Base-by-base conservation (phyloP, 2,113 vertebrate species). In the Alouatta palliata region DNA sequence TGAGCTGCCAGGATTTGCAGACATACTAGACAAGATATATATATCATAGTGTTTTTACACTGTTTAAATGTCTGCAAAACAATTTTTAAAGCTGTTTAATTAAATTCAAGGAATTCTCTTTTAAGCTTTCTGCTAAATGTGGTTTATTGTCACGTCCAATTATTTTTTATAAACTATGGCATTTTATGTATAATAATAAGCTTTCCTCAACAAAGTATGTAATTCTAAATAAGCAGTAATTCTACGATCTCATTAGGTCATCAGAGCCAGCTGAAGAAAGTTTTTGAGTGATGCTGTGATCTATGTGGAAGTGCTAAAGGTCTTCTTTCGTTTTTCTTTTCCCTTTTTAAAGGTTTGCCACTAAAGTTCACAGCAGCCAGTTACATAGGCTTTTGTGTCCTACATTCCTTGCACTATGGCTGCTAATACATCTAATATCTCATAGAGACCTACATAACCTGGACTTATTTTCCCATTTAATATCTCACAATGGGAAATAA, bases 401-500 rank as follows among this genome's bases (percentile, higher is more conserved):
- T 96, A 88, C 58, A 96, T 96, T 96, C 35, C 40, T 85, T 70
- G 61, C 4, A 23, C 30, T 66, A 6, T 85, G 70, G 43, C 56
- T 97, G 58, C 83, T 85, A 37, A 54, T 68, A 70, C 25, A 45
- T 93, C 56, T 85, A 61, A 79, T 82, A 75, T 45, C 45, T 54
- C 80, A 85, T 77, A 68, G 79, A 49, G 89, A 88, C 87, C 52
- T 40, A 35, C 66, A 88, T 79, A 94, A 30, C 45, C 40, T 96
- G 52, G 52, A 91, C 87, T 90, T 87, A 87, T n/a, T 96, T 89
- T 92, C 40, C 66, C 87, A 82, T 91, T 96, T 81, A 90, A 47
- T 54, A 88, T 61, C 82, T 85, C 43, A 90, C 70, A 96, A 40
- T 95, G 58, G 70, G 95, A 94, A 94, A 90, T 90, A 95, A 96